Conservation (phyloP, 2,797 vertebrate species). For the Tadarida brasiliensis region DNA sequence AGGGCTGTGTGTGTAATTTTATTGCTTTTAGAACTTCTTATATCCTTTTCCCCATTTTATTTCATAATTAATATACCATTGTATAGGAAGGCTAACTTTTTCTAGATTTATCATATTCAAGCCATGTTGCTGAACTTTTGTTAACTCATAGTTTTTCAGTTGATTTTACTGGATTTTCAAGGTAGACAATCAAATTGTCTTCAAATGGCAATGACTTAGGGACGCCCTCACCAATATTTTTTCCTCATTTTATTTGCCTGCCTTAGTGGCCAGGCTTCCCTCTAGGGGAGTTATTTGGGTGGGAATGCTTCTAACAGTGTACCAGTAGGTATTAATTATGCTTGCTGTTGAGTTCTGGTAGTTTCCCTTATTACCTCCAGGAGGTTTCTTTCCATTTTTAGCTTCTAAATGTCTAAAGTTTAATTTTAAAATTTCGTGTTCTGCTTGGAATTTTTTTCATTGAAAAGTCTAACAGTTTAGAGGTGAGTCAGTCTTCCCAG, state of each 20-base stretch:
- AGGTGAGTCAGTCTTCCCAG: slow-evolving; percentile 1
- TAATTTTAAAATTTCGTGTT: slow-evolving; percentile 59
- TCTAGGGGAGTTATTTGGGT: slow-evolving; percentile 32
- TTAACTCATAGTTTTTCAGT: slow-evolving; percentile 43
- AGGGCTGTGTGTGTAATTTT: neutral
- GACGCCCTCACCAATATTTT: neutral
- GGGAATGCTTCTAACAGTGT: slow-evolving; percentile 1
- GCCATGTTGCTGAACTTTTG: slow-evolving; percentile 41
- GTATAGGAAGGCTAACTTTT: slow-evolving; percentile 10
- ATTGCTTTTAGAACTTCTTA: slow-evolving; percentile 59
- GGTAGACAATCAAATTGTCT: neutral
- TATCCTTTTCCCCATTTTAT: neutral
- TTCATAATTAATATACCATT: slow-evolving; percentile 24
- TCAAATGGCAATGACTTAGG: slow-evolving; percentile 23
- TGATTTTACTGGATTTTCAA: slow-evolving; percentile 46
- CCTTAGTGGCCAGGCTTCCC: slow-evolving; percentile 25
- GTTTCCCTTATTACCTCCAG: neutral
- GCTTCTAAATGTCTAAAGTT: slow-evolving; percentile 52
- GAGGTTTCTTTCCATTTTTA: slow-evolving; percentile 43
- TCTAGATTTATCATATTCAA: neutral
- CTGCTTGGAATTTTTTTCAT: slow-evolving; percentile 31
- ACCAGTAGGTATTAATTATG: slow-evolving; percentile 4
- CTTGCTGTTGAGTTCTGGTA: slow-evolving; percentile 3
- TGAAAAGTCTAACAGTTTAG: slow-evolving; percentile 47
- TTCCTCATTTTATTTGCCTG: neutral